These are phyloP conservation scores for Chrysemys picta DNA, from an alignment of 2,113 vertebrate genomes.

Conservation along the genomic window DNA sequence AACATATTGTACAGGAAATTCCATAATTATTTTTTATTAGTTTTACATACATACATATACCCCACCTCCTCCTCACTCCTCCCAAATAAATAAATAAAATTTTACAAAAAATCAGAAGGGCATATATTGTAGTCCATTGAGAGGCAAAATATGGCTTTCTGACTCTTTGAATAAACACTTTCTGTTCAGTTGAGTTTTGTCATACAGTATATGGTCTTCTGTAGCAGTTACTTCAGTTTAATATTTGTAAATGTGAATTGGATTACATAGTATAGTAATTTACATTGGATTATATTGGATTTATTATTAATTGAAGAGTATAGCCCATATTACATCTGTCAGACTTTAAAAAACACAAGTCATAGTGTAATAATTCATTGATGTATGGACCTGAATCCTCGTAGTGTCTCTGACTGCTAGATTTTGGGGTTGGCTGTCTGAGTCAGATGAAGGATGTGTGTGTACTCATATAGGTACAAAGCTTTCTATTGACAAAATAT, in stretches of 20 bases:
- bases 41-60: background rate
- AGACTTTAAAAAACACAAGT: background rate
- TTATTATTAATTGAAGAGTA: background rate
- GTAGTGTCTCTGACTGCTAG: background rate
- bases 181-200: background rate
- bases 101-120: background rate
- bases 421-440: background rate
- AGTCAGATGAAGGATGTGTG: background rate
- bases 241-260: background rate
- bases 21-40: background rate
- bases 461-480: background rate
- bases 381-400: background rate
- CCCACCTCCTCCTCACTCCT: background rate
- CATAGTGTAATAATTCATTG: background rate
- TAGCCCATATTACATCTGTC: background rate
- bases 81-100: background rate
- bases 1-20: accelerated
- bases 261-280: background rate
- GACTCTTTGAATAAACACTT: background rate
- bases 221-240: background rate
- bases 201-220: accelerated
- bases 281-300: background rate
- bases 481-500: background rate
- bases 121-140: background rate
- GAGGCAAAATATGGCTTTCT: background rate